Evolutionary conservation across 2,888 invertebrate species (phyloP).

Genomic region (Anorthoa munda): DNA sequence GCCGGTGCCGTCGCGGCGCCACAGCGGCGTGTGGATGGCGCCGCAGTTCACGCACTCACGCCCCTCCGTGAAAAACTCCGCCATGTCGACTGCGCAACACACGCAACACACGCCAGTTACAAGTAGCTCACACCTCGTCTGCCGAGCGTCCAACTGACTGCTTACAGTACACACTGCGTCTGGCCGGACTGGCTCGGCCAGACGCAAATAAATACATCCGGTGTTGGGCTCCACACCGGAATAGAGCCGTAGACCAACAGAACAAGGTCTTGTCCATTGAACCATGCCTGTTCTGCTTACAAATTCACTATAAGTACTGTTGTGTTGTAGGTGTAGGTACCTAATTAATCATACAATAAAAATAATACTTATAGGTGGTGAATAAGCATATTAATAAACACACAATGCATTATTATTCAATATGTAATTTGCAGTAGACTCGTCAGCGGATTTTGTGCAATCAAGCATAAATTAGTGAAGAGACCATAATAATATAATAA

Average conservation of each 20-base stretch:
- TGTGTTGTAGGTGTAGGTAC: not conserved
- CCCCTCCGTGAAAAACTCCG: conserved; percentile 96
- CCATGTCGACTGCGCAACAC: conserved; percentile 91
- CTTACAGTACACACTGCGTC: conserved; percentile 38
- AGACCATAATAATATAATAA: conserved; percentile 39
- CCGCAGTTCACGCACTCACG: conserved; percentile 99
- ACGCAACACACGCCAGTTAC: conserved; percentile 71
- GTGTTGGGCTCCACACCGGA: conserved; percentile 7
- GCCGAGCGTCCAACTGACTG: conserved; percentile 60
- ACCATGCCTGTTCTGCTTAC: conserved; percentile 14
- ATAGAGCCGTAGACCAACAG: conserved; percentile 6
- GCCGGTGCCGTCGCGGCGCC: conserved; percentile 99
- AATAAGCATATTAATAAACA: conserved; percentile 22
- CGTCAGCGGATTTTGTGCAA: conserved; percentile 57
- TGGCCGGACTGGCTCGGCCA: conserved; percentile 37
- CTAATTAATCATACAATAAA: conserved; percentile 16
- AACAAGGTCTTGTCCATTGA: not conserved
- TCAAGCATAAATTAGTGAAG: conserved; percentile 45
- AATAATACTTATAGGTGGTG: conserved; percentile 7
- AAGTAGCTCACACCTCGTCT: conserved; percentile 63
- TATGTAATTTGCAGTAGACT: conserved; percentile 22
- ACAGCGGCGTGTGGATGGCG: conserved; percentile 98
- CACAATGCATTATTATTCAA: conserved; percentile 43
- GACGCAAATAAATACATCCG: conserved; percentile 33
- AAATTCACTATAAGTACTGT: not conserved